A percentile compares a stretch with the other conserved stretches of the same genome.
phyloP scores from a whole-genome alignment of 2,888 invertebrate genomes.

The Diaprepes abbreviatus region DNA sequence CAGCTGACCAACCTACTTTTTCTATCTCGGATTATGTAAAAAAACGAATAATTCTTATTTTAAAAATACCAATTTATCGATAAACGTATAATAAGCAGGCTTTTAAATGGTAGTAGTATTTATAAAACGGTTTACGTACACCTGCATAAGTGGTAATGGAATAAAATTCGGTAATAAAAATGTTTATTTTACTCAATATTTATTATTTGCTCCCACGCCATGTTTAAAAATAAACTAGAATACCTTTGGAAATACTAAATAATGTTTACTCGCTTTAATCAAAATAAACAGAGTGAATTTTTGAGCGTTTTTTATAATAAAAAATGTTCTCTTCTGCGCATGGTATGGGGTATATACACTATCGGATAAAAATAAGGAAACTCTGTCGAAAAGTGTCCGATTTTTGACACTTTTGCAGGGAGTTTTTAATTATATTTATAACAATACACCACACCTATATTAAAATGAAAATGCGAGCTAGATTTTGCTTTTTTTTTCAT shows the following conservation, averaged over 20 bases:
- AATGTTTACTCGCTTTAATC: no score
- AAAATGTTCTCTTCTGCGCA: no score
- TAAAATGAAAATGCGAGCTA: no score
- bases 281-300: no score
- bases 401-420: no score
- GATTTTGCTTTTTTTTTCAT: no score
- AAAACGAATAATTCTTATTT: not conserved
- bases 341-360: no score
- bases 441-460: no score
- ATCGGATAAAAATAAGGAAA: no score
- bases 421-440: no score
- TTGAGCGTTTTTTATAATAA: no score
- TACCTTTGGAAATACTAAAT: constrained; percentile 1
- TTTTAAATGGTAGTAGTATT: not conserved
- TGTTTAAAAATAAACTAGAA: constrained; percentile 17
- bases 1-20: constrained; percentile 24
- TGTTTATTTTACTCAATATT: constrained; percentile 13
- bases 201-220: constrained; percentile 19
- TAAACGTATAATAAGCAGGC: not conserved
- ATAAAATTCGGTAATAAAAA: constrained; percentile 7
- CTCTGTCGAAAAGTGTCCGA: no score
- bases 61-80: not conserved
- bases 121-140: not conserved
- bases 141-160: constrained; percentile 1
- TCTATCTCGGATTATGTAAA: constrained; percentile 17